Evolutionary conservation across 1,140 invertebrate species (phyloP).

Genomic region (Popillia japonica): DNA sequence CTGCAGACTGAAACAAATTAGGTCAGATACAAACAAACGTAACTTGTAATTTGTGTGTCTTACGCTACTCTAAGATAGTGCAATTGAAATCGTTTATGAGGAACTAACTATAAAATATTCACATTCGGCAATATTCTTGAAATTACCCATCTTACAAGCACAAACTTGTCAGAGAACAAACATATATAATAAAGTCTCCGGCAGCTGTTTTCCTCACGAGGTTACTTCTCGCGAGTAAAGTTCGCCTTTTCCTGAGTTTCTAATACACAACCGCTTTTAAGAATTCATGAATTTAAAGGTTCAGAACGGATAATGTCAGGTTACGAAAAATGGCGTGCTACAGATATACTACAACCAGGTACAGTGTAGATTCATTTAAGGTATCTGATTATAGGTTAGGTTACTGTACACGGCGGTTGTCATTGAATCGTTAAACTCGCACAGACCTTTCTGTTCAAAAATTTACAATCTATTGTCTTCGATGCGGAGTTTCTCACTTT

Average conservation of each 20-base stretch:
- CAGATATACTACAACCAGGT: conserved; percentile 1
- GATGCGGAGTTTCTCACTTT: conserved; percentile 33
- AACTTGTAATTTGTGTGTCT: background rate
- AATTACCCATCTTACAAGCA: background rate
- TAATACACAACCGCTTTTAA: conserved; percentile 31
- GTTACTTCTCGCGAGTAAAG: conserved; percentile 21
- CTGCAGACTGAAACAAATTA: background rate
- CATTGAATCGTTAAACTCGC: conserved; percentile 33
- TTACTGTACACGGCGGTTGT: conserved; percentile 22
- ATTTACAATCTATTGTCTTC: conserved; percentile 32
- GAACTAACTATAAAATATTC: conserved; percentile 1
- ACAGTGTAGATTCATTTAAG: conserved; percentile 32
- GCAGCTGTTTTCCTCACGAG: conserved; percentile 19
- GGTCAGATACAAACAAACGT: background rate
- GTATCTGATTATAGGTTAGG: conserved; percentile 36
- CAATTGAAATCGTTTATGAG: background rate
- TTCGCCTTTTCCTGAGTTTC: conserved; percentile 24
- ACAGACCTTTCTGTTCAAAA: conserved; percentile 33
- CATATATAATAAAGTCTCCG: background rate
- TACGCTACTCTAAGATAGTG: background rate
- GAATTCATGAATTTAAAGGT: conserved; percentile 36
- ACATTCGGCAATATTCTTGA: background rate
- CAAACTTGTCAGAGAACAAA: background rate
- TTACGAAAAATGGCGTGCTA: conserved; percentile 38
- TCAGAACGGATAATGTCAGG: conserved; percentile 35